Evolutionary conservation across 37 sponge, comb jelly and placozoan genomes (phyloP).

Genomic region (Theonella swinhoei): DNA sequence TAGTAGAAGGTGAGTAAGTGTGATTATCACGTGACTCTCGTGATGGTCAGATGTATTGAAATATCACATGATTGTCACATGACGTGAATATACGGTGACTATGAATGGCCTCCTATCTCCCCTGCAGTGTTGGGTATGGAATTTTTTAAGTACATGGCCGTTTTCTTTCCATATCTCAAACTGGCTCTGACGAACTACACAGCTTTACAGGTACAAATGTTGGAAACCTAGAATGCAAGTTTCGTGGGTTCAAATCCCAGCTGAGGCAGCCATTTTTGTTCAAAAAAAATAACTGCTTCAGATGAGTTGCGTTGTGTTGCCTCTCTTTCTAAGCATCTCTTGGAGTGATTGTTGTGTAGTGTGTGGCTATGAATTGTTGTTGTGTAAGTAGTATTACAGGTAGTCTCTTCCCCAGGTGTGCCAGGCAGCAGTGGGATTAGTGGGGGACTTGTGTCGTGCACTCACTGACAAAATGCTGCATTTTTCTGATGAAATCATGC

Average conservation of each 20-base stretch:
- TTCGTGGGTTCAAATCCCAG: too few species aligned
- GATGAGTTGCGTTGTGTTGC: too few species aligned
- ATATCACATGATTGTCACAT: too few species aligned
- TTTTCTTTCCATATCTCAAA: slow-evolving; percentile 73
- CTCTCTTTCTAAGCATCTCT: too few species aligned
- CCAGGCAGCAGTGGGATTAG: slow-evolving; percentile 93
- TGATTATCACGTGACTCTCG: not conserved
- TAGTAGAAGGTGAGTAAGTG: slow-evolving; percentile 61
- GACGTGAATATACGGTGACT: too few species aligned
- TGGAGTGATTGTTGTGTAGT: not conserved
- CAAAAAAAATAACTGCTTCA: too few species aligned
- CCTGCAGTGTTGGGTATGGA: slow-evolving; percentile 58
- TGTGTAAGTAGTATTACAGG: too few species aligned
- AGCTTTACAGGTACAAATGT: slow-evolving; percentile 65
- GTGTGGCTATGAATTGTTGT: not conserved
- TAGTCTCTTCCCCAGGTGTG: slow-evolving; percentile 67
- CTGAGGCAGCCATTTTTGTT: too few species aligned
- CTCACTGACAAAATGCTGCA: slow-evolving; percentile 50
- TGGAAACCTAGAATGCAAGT: not conserved
- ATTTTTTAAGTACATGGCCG: slow-evolving; percentile 88
- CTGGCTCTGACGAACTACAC: slow-evolving; percentile 68
- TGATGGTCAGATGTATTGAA: not conserved
- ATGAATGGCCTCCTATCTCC: not conserved
- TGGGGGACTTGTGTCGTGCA: slow-evolving; percentile 93
- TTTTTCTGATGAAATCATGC: slow-evolving; percentile 79